Conservation (phyloP, 2,113 vertebrate species). For the Amphiprion ocellaris region DNA sequence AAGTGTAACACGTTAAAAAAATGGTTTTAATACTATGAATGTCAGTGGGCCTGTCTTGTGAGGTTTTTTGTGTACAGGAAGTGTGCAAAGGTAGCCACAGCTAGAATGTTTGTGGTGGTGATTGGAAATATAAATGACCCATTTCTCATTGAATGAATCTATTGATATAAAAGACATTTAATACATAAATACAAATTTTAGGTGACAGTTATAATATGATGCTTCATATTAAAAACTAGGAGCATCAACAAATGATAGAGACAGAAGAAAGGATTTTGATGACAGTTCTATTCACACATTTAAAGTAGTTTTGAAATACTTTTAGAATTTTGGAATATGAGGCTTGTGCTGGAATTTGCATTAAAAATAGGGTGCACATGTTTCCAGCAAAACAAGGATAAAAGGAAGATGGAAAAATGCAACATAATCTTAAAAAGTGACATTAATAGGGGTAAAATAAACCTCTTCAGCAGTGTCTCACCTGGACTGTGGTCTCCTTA, state of each 20-base stretch:
- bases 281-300: background rate
- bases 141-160: background rate
- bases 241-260: background rate
- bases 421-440: background rate
- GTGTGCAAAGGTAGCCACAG: conserved; percentile 38
- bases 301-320: background rate
- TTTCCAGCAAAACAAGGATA: background rate
- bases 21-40: background rate
- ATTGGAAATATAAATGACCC: conserved; percentile 16
- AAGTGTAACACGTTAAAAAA: background rate
- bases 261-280: background rate
- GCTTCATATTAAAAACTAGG: too few relatives aligned
- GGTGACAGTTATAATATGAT: background rate
- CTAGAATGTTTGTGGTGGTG: conserved; percentile 34
- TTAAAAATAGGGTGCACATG: too few relatives aligned
- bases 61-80: conserved; percentile 56
- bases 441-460: background rate
- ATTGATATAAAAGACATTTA: background rate
- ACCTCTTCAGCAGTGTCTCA: conserved; percentile 54
- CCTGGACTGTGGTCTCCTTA: conserved; percentile 90
- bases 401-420: background rate
- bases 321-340: background rate
- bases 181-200: background rate
- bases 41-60: background rate
- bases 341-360: too few relatives aligned